A percentile compares a stretch with the other conserved stretches of the same genome.
phyloP scores from a whole-genome alignment of 53 echinoderm and acorn worm species.

The Echinometra lucunter region DNA sequence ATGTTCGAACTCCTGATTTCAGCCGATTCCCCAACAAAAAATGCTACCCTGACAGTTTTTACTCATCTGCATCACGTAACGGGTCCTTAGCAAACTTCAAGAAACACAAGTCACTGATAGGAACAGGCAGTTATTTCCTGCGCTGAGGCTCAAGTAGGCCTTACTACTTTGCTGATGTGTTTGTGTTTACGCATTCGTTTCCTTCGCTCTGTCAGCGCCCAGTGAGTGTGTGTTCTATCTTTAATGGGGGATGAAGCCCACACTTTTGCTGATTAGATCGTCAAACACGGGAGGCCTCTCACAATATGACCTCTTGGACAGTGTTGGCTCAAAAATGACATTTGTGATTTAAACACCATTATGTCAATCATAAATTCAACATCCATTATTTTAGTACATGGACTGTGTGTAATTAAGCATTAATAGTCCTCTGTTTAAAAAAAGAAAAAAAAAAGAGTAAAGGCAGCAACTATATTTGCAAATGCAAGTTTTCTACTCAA shows the following conservation, averaged over 20 bases:
- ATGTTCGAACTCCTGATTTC: background rate
- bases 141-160: background rate
- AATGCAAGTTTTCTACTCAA: background rate
- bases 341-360: constrained; percentile 19
- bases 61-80: background rate
- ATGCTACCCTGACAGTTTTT: background rate
- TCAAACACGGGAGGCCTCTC: background rate
- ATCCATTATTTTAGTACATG: background rate
- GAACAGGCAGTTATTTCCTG: constrained; percentile 40
- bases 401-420: background rate
- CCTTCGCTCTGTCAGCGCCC: constrained; percentile 16
- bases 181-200: constrained; percentile 15
- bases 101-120: background rate
- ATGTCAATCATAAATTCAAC: background rate
- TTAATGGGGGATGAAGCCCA: background rate
- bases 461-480: background rate
- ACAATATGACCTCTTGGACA: background rate
- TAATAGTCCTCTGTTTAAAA: background rate
- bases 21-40: background rate
- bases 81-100: background rate
- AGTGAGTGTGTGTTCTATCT: background rate
- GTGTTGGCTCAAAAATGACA: constrained; percentile 3
- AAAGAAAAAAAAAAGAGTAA: background rate
- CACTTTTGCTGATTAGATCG: background rate
- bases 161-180: background rate